Base-by-base conservation (phyloP, 2,888 invertebrate species). In the Habroteleia sp. region DNA sequence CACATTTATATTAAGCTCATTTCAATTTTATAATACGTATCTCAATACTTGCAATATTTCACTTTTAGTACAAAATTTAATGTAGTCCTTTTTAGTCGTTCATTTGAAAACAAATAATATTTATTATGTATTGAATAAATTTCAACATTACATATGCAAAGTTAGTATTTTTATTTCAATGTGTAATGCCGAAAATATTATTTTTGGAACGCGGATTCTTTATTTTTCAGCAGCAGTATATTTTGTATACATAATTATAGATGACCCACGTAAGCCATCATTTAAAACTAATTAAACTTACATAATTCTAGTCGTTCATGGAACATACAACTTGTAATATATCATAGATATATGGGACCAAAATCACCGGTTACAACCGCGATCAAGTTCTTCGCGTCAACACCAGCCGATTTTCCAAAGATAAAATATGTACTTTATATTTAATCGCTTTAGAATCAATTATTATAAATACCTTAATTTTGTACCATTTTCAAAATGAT, bases 311-410 rank as follows among this genome's bases (percentile, higher is more conserved):
- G 71, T 87, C 90, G 96, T 96, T 96, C 96, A 96, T 94, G 95
- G 96, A 96, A 96, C 96, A 94, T 96, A 96, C 96, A 91, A 91
- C 90, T 90, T 89, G 89, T 92, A 93, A 96, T 96, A 96, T 96
- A 96, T 96, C 96, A 96, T 96, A 95, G 96, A 96, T 96, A 96
- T 96, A 96, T 96, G 95, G 95, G 95, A 94, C 93, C 92, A 94
- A 95, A 92, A 92, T 93, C 93, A 93, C 93, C 92, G 91, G 90
- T 90, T 91, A 89, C 89, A 78, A 80, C 79, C 63, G 79, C 76
- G 68, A 56, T 78, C 29, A 20, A 77, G 76, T 77, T 74, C 74
- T 81, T 74, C 71, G 71, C 46, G 33, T 37, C 78, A 63, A 69
- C 35, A 56, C 33, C 50, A 50, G 20, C 44, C 39, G 44, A 72